A percentile compares a stretch with the other conserved stretches of the same genome.
These are phyloP conservation scores for Charina bottae DNA, from an alignment of 2,113 vertebrate species.

Conservation along the genomic window DNA sequence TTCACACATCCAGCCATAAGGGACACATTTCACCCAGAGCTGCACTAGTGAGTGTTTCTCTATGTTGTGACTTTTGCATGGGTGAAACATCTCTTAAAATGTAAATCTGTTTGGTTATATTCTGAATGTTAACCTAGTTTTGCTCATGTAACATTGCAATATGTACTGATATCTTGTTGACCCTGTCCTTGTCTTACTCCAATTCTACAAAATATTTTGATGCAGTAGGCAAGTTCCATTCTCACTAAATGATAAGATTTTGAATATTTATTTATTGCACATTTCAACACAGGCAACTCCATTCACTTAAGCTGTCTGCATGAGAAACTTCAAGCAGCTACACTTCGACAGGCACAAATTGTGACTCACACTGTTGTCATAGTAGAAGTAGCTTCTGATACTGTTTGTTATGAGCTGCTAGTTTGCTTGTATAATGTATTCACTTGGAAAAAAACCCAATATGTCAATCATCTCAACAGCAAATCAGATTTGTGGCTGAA, in stretches of 20 bases:
- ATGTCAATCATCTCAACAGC: slow-evolving; percentile 37
- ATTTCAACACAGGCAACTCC: neutral
- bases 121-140: neutral
- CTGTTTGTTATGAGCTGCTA: slow-evolving; percentile 30
- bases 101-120: neutral
- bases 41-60: neutral
- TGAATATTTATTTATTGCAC: neutral
- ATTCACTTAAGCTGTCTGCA: slow-evolving; percentile 19
- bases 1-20: neutral
- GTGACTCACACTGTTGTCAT: slow-evolving; percentile 21
- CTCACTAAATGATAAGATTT: neutral
- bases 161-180: neutral
- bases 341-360: neutral
- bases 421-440: slow-evolving; percentile 23
- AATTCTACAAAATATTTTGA: neutral
- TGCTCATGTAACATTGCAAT: neutral
- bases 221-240: neutral
- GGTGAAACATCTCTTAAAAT: neutral
- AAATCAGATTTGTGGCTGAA: slow-evolving; percentile 42
- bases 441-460: slow-evolving; percentile 44
- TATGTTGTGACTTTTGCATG: neutral
- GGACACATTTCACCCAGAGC: neutral
- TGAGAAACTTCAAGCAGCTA: slow-evolving; percentile 21
- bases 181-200: neutral
- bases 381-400: slow-evolving; percentile 33